A percentile compares a stretch with the other conserved stretches of the same genome.
Evolutionary conservation across 2,797 vertebrate genomes (phyloP).

Genomic region (Borostomias antarcticus): DNA sequence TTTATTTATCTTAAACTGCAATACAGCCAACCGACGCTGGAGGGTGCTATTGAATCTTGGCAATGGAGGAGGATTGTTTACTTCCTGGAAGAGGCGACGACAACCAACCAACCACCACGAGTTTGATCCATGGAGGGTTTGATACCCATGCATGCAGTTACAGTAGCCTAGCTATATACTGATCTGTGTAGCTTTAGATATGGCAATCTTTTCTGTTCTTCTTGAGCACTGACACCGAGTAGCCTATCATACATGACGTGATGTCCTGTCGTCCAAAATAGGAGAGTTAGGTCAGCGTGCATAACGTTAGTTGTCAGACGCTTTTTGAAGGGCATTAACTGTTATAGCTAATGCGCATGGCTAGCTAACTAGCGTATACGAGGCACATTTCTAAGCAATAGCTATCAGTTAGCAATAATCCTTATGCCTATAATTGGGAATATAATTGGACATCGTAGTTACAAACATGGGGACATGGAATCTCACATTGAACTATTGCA

Average conservation of each 20-base stretch:
- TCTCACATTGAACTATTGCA: slow-evolving; percentile 21
- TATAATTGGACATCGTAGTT: background rate
- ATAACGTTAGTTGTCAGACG: background rate
- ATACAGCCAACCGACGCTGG: background rate
- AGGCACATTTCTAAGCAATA: too few species aligned
- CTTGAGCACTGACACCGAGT: background rate
- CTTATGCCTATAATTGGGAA: background rate
- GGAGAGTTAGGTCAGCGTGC: background rate
- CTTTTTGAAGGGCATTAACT: background rate
- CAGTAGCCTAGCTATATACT: too few species aligned
- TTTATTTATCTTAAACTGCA: background rate
- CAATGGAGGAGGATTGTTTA: background rate
- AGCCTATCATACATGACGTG: background rate
- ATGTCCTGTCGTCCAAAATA: background rate
- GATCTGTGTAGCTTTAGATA: too few species aligned
- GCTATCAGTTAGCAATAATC: too few species aligned
- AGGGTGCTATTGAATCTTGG: slow-evolving; percentile 3
- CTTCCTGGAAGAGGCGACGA: slow-evolving; percentile 2
- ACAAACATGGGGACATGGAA: slow-evolving; percentile 37
- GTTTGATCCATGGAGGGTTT: too few species aligned
- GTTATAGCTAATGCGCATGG: background rate
- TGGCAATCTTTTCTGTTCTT: background rate
- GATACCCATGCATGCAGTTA: too few species aligned
- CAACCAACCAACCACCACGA: background rate
- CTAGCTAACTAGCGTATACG: background rate